Percentiles rank a stretch among this genome's conserved stretches.
Evolutionary conservation across 2,888 invertebrate species (phyloP).

Genomic region (Drosophila nr. fundita): DNA sequence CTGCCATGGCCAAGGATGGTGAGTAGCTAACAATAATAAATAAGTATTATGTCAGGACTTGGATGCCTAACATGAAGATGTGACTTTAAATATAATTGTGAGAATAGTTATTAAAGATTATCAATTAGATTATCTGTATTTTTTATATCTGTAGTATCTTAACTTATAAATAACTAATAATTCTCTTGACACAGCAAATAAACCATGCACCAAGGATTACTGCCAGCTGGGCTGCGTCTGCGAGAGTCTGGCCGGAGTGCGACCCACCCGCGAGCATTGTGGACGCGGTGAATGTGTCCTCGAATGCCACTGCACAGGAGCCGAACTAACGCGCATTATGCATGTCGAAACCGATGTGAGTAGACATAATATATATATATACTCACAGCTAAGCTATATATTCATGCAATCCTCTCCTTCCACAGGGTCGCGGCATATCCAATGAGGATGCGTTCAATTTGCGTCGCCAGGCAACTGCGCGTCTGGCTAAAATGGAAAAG

Average conservation of each 20-base stretch:
- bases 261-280: conserved; percentile 87
- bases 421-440: conserved; percentile 80
- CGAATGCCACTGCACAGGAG: conserved; percentile 85
- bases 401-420: not conserved
- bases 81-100: too few relatives aligned
- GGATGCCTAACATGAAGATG: not conserved
- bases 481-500: conserved; percentile 89
- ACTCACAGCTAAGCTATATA: not conserved
- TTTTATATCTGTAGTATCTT: not conserved
- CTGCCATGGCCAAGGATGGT: conserved; percentile 73
- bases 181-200: conserved; percentile 54
- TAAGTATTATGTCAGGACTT: not conserved
- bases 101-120: not conserved
- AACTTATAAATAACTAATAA: not conserved
- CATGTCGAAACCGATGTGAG: conserved; percentile 83
- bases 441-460: conserved; percentile 84
- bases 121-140: too few relatives aligned
- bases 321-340: conserved; percentile 77
- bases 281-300: conserved; percentile 86
- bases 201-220: conserved; percentile 86
- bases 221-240: conserved; percentile 90
- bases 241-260: conserved; percentile 86
- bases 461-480: conserved; percentile 84
- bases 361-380: not conserved
- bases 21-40: conserved; percentile 22